These are phyloP conservation scores for Chlorospingus semifuscus DNA, from an alignment of 2,797 vertebrate genomes.

Conservation along the genomic window DNA sequence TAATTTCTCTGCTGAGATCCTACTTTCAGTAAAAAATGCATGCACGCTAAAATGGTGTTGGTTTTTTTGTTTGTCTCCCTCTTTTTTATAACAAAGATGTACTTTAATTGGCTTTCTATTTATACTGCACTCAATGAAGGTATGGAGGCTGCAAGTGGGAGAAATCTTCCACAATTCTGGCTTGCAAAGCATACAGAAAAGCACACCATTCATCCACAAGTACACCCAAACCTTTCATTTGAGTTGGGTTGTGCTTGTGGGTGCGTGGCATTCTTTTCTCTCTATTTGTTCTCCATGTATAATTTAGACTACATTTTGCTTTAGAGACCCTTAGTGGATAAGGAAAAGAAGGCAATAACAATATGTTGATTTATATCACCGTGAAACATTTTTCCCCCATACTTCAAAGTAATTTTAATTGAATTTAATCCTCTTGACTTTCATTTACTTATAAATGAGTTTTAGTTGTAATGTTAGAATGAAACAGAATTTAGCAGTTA, in stretches of 20 bases:
- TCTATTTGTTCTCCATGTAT: slow-evolving; percentile 47
- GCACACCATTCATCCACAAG: slow-evolving; percentile 23
- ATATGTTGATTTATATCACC: slow-evolving; percentile 71
- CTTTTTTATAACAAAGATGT: slow-evolving; percentile 52
- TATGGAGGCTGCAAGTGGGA: slow-evolving; percentile 47
- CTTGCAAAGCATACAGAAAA: slow-evolving; percentile 44
- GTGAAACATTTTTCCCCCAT: slow-evolving; percentile 66
- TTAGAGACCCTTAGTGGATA: slow-evolving; percentile 60
- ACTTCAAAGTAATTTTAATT: slow-evolving; percentile 79
- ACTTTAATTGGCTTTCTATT: slow-evolving; percentile 71
- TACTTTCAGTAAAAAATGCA: slow-evolving; percentile 59
- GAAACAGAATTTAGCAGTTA: slow-evolving; percentile 71
- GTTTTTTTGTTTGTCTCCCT: slow-evolving; percentile 29
- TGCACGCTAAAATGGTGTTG: slow-evolving; percentile 33
- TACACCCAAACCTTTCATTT: slow-evolving; percentile 57
- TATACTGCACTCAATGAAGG: slow-evolving; percentile 57
- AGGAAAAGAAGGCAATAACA: slow-evolving; percentile 71
- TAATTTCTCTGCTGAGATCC: slow-evolving; percentile 77
- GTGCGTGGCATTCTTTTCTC: slow-evolving; percentile 38
- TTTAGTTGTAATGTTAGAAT: slow-evolving; percentile 71
- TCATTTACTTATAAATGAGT: slow-evolving; percentile 79
- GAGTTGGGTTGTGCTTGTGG: slow-evolving; percentile 53
- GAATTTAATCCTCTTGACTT: slow-evolving; percentile 80
- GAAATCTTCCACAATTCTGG: slow-evolving; percentile 28
- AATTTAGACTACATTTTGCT: slow-evolving; percentile 58